phyloP scores from a whole-genome alignment of 2,888 invertebrate genomes.

The Mythimna vitellina region DNA sequence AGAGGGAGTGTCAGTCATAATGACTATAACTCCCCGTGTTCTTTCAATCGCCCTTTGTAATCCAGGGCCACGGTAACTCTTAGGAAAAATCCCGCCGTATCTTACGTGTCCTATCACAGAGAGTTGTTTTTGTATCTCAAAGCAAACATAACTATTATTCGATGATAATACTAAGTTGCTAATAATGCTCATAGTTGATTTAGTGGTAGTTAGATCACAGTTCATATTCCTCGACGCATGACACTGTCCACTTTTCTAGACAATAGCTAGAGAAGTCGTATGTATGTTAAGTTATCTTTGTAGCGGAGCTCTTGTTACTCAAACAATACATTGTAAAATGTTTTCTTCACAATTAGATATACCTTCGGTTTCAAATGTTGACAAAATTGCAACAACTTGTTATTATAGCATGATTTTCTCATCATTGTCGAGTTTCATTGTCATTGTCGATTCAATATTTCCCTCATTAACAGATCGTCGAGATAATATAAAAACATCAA shows the following conservation, averaged over 20 bases:
- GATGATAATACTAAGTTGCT: background rate
- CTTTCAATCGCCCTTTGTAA: too few species aligned
- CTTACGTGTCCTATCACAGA: too few species aligned
- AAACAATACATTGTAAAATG: slow-evolving; percentile 44
- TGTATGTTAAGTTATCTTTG: slow-evolving; percentile 16
- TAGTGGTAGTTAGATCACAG: background rate
- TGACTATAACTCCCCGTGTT: too few species aligned
- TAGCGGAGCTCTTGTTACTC: slow-evolving; percentile 12
- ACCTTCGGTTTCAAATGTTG: slow-evolving; percentile 17
- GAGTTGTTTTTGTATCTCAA: background rate
- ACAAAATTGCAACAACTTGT: slow-evolving; percentile 16
- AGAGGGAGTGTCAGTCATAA: too few species aligned
- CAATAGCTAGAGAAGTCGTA: slow-evolving; percentile 20
- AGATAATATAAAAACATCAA: slow-evolving; percentile 37
- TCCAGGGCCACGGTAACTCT: too few species aligned
- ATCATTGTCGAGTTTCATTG: slow-evolving; percentile 50
- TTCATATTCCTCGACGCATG: background rate
- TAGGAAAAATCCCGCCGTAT: too few species aligned
- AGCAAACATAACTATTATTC: background rate
- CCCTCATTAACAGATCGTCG: slow-evolving; percentile 5
- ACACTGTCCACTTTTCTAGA: slow-evolving; percentile 21
- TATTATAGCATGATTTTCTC: slow-evolving; percentile 31
- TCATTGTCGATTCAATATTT: slow-evolving; percentile 39
- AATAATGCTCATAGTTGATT: background rate
- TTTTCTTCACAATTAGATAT: slow-evolving; percentile 28